A percentile compares a stretch with the other conserved stretches of the same genome.
Evolutionary conservation across 2,888 invertebrate species (phyloP).

Genomic region (Pheosia tremula): DNA sequence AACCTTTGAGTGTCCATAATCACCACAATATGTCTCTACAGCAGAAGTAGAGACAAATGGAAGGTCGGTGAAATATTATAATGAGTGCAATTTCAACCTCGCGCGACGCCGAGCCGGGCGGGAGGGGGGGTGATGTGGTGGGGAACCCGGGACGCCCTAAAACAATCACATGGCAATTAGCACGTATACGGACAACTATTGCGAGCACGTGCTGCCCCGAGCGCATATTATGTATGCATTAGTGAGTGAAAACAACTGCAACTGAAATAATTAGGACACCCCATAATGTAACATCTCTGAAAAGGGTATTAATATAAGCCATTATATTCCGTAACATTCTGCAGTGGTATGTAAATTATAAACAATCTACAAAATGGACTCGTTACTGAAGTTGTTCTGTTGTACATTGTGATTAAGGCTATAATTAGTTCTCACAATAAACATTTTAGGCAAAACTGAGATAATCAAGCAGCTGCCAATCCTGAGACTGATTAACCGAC

Average conservation of each 20-base stretch:
- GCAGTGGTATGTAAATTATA: too few relatives aligned
- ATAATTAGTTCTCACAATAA: too few relatives aligned
- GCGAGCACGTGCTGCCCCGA: not conserved
- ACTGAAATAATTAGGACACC: not conserved
- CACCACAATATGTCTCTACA: not conserved
- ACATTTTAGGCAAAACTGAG: too few relatives aligned
- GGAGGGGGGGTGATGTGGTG: not conserved
- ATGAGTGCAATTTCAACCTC: not conserved
- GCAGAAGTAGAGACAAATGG: not conserved
- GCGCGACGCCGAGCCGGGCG: not conserved
- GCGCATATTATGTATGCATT: not conserved
- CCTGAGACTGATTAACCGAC: too few relatives aligned
- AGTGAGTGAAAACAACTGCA: not conserved
- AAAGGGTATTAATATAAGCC: too few relatives aligned
- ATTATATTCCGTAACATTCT: too few relatives aligned
- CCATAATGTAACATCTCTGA: too few relatives aligned
- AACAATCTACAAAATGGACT: too few relatives aligned
- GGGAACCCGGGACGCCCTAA: not conserved
- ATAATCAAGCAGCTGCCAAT: too few relatives aligned
- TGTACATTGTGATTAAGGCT: too few relatives aligned
- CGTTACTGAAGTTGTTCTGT: too few relatives aligned
- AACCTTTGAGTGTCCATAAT: not conserved
- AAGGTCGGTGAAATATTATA: not conserved
- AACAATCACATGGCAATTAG: constrained; percentile 6
- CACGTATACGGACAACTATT: constrained; percentile 2